Conservation (phyloP, 2,888 invertebrate species). For the Tetramorium bicarinatum region DNA sequence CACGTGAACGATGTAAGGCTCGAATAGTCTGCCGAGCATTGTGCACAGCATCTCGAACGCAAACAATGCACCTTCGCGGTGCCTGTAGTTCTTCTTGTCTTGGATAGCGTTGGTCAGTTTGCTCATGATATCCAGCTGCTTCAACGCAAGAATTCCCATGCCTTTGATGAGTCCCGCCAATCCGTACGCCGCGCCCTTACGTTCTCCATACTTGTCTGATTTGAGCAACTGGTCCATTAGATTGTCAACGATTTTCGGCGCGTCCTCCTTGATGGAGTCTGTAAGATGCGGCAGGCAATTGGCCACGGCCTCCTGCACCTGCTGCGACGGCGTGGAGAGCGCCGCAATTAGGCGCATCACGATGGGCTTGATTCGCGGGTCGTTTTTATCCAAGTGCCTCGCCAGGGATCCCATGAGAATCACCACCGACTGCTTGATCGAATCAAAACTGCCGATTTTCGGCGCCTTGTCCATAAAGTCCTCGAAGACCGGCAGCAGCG, state of each 20-base stretch:
- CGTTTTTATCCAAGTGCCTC: slow-evolving; percentile 96
- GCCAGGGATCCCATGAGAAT: slow-evolving; percentile 99
- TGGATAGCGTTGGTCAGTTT: slow-evolving; percentile 97
- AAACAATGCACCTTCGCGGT: slow-evolving; percentile 97
- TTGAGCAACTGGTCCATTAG: slow-evolving; percentile 95
- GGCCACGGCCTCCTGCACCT: slow-evolving; percentile 99
- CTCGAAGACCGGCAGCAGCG: slow-evolving; percentile 96
- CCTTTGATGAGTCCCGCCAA: slow-evolving; percentile 99
- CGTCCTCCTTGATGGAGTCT: slow-evolving; percentile 96
- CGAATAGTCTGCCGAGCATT: slow-evolving; percentile 98
- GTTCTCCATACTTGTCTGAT: slow-evolving; percentile 96
- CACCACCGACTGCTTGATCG: slow-evolving; percentile 98
- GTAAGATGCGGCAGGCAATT: slow-evolving; percentile 98
- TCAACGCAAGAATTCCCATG: slow-evolving; percentile 97
- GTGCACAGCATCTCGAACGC: slow-evolving; percentile 99
- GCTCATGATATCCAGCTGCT: slow-evolving; percentile 98
- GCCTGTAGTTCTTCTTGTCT: slow-evolving; percentile 98
- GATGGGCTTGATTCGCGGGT: slow-evolving; percentile 97
- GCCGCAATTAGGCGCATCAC: slow-evolving; percentile 96
- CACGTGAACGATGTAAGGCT: slow-evolving; percentile 99
- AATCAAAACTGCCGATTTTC: slow-evolving; percentile 95
- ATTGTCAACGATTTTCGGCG: slow-evolving; percentile 95
- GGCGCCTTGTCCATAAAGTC: slow-evolving; percentile 97
- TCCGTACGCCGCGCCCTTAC: slow-evolving; percentile 98
- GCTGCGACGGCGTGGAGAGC: slow-evolving; percentile 98